phyloP scores from a whole-genome alignment of 2,797 vertebrate species.

The Platalea minor region DNA sequence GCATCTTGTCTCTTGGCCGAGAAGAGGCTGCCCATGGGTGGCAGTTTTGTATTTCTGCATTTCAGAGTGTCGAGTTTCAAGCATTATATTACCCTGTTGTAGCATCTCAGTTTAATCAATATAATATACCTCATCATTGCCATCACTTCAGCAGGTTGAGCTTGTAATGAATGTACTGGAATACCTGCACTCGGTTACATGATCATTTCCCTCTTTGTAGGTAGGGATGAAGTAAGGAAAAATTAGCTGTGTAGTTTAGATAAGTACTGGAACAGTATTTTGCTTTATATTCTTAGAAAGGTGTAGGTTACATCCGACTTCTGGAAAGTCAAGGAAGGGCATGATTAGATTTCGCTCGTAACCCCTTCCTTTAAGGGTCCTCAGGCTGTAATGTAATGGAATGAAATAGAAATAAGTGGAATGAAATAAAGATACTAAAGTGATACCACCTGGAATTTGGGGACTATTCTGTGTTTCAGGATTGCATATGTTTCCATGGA shows the following conservation, averaged over 20 bases:
- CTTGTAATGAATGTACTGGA: not conserved
- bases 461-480: not conserved
- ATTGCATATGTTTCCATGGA: not conserved
- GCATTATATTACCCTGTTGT: not conserved
- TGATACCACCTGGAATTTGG: not conserved
- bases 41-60: constrained; percentile 33
- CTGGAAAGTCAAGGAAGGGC: constrained; percentile 32
- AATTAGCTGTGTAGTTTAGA: not conserved
- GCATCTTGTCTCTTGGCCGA: not conserved
- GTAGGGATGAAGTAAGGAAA: not conserved
- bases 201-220: not conserved
- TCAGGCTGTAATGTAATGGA: not conserved
- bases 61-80: not conserved
- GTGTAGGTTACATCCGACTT: constrained; percentile 5
- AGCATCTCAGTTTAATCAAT: not conserved
- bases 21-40: not conserved
- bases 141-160: not conserved
- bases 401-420: not conserved
- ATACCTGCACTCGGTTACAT: rapidly evolving
- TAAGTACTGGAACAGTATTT: not conserved
- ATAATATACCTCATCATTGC: not conserved
- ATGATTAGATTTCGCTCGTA: constrained; percentile 44
- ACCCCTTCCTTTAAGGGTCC: not conserved
- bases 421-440: constrained; percentile 24
- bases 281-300: constrained; percentile 34